A percentile compares a stretch with the other conserved stretches of the same genome.
Conservation (phyloP, 2,888 invertebrate genomes). For the Acheta domesticus region DNA sequence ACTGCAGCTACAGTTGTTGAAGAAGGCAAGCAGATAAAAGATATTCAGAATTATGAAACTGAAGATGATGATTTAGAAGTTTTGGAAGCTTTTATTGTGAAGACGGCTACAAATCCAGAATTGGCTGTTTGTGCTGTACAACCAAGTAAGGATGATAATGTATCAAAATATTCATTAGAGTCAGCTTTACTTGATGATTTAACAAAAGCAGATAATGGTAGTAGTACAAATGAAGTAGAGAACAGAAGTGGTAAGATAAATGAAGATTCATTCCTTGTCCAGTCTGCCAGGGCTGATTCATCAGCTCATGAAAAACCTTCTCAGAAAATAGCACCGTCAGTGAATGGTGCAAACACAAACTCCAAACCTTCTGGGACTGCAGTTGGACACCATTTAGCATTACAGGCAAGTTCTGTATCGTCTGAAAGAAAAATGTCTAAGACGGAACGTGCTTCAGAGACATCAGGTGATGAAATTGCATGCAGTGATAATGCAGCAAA, state of each 20-base stretch:
- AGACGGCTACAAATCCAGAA: not conserved
- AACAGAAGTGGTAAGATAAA: not conserved
- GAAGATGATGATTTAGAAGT: not conserved
- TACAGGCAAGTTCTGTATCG: no score
- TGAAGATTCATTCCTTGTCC: not conserved
- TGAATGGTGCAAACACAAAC: no score
- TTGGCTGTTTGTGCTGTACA: not conserved
- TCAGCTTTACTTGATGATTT: not conserved
- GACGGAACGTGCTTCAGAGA: no score
- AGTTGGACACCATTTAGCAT: no score
- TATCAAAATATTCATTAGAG: not conserved
- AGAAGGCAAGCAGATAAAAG: not conserved
- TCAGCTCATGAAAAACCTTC: no score
- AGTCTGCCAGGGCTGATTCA: not conserved
- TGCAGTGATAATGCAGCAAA: no score
- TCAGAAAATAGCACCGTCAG: no score
- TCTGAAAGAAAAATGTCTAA: no score
- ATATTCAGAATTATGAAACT: not conserved
- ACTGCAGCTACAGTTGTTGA: not conserved
- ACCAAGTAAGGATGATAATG: not conserved
- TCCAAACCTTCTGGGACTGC: no score
- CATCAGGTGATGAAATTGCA: no score
- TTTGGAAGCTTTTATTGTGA: constrained; percentile 7
- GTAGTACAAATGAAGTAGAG: not conserved
- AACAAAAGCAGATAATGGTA: not conserved